Evolutionary conservation across 2,113 vertebrate species (phyloP).

Genomic region (Hypocryptadius cinnamomeus): DNA sequence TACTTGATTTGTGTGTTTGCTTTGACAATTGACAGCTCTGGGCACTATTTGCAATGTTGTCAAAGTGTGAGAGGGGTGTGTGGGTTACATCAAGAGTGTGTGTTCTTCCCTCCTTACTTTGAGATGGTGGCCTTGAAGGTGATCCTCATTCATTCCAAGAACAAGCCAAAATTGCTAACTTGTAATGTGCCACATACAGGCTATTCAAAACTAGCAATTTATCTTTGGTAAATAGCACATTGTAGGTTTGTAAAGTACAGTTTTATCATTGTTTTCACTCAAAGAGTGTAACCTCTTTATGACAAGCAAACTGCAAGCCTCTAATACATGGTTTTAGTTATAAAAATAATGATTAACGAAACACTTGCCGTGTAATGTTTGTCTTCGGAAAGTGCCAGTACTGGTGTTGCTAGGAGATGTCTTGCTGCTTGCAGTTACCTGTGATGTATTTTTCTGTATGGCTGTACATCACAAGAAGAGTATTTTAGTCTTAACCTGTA

Average conservation of each 20-base stretch:
- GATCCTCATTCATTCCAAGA: not conserved
- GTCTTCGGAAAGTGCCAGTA: not conserved
- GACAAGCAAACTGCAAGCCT: not conserved
- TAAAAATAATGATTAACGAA: conserved; percentile 10
- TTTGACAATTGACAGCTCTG: not conserved
- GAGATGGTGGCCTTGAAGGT: not conserved
- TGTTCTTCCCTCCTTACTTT: not conserved
- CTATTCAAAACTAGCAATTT: not conserved
- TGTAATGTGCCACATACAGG: not conserved
- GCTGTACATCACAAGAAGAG: not conserved
- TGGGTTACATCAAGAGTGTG: not conserved
- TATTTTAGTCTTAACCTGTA: not conserved
- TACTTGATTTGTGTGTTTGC: not conserved
- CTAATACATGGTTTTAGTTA: not conserved
- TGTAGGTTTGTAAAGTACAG: not conserved
- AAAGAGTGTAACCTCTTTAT: not conserved
- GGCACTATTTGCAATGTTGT: not conserved
- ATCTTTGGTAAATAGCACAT: not conserved
- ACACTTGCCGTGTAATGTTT: not conserved
- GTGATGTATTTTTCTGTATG: not conserved
- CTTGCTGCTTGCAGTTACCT: not conserved
- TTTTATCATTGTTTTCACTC: not conserved
- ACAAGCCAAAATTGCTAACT: not conserved
- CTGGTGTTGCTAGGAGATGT: not conserved
- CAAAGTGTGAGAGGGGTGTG: not conserved